Base-by-base conservation (phyloP, 2,888 invertebrate genomes). In the Sphaeridia pumilis region DNA sequence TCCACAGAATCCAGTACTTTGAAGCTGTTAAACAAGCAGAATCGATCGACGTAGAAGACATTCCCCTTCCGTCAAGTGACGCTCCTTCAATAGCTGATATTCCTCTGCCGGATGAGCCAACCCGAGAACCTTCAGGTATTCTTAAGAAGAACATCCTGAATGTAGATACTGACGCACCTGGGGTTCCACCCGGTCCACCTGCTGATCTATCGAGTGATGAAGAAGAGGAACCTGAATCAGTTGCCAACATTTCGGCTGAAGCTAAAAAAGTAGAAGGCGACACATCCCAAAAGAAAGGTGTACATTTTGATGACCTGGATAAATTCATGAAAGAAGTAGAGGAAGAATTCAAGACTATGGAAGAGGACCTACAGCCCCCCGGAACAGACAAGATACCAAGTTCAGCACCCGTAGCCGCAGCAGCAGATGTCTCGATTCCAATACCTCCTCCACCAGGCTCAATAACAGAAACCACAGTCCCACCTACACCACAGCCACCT, bases 11-110 rank as follows among this genome's bases (percentile, higher is more conserved):
- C 54, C 83, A 87, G 25, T 93, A 90, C 70, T 94, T 83, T 71
- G 94, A 95, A 70, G 90, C 94, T 53, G 94, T 95, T 1, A 86
- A 87, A 68, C 87, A 87, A 71, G 94, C 95, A 0, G 93, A 95
- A 69, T 85, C 88, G 66, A 94, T 95, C 0, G 71, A 88, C 73
- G 80, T 95, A 2, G 93, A 94, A 71, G 93, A 94, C 72, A 95
- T 95, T 70, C 94, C 94, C 2, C 71, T 95, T 54, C 94, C 94
- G n/a, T 75, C 78, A 60, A 36, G 31, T 14, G 46, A 35, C 10
- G 54, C 53, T 4, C 51, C 36, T 36, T 41, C 48, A 26, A 46
- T 53, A 17, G 57, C 58, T 12, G 60, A 62, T 52, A 59, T 62
- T 28, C 65, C 63, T 7, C 34, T 61, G 12, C 57, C 61, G 5